These are phyloP conservation scores for Sapajus apella DNA, from an alignment of 2,113 vertebrate species.

Conservation along the genomic window DNA sequence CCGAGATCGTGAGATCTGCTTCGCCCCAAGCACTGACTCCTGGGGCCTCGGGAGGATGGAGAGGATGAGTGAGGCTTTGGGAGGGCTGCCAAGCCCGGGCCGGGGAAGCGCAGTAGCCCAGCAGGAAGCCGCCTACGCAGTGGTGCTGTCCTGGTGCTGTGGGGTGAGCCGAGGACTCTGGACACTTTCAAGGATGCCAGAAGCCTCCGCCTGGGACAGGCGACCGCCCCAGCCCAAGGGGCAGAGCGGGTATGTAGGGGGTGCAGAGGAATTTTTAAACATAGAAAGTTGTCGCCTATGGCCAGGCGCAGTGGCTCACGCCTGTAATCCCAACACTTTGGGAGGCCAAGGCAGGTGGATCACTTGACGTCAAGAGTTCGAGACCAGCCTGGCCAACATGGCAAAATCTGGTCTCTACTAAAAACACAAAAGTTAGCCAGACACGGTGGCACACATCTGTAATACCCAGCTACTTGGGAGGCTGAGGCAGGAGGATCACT, in stretches of 20 bases:
- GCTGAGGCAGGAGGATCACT: no score
- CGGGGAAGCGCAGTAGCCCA: neutral
- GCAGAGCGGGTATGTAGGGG: neutral
- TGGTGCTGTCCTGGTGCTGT: neutral
- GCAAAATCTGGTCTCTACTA: neutral
- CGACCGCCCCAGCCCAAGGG: neutral
- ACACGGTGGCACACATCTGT: no score
- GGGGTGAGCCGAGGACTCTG: neutral
- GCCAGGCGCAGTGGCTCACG: no score
- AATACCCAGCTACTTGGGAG: no score
- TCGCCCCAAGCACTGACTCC: neutral
- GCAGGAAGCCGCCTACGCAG: neutral
- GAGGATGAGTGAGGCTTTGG: neutral
- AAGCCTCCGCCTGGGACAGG: neutral
- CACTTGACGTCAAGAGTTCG: no score
- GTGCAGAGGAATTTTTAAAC: no score
- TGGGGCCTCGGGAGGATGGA: neutral
- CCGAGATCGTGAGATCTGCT: neutral
- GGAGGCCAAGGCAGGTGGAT: no score
- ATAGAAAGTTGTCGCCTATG: no score
- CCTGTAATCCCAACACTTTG: no score
- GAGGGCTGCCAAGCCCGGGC: neutral
- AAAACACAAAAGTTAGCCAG: neutral
- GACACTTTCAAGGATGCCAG: neutral
- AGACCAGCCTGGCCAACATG: no score